Conservation (phyloP, 1,140 invertebrate species). For the Eupristina koningsbergeri region DNA sequence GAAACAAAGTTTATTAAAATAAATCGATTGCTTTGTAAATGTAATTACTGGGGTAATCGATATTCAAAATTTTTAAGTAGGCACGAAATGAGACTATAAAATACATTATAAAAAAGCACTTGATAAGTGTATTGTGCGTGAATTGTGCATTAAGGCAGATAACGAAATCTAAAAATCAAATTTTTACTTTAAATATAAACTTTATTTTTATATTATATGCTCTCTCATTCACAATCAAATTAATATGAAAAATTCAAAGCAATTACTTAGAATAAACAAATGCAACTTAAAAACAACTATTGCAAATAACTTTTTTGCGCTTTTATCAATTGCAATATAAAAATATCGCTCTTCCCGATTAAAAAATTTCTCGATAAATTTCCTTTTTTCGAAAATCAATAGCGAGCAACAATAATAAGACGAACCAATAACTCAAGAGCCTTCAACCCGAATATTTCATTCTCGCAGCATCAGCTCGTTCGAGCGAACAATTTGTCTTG, state of each 20-base stretch:
- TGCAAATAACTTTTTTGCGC: no score
- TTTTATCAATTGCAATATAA: no score
- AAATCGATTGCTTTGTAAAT: neutral
- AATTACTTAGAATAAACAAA: no score
- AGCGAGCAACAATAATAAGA: neutral
- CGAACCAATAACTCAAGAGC: neutral
- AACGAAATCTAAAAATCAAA: no score
- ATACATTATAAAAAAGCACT: neutral
- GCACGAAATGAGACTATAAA: neutral
- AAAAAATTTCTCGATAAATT: neutral
- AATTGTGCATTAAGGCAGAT: no score
- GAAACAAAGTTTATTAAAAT: slow-evolving; percentile 20
- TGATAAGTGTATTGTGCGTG: no score
- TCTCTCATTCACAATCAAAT: no score
- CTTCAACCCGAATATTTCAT: neutral
- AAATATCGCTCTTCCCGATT: neutral
- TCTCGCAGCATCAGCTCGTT: neutral
- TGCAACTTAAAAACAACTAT: no score
- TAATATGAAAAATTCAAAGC: no score
- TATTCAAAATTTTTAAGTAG: slow-evolving; percentile 4
- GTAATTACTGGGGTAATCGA: neutral
- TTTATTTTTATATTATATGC: no score
- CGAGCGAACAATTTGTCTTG: slow-evolving; percentile 7
- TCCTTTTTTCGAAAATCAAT: neutral
- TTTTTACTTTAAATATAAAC: no score